A percentile compares a stretch with the other conserved stretches of the same genome.
These are phyloP conservation scores for Apodemia duryi DNA, from an alignment of 2,888 invertebrate genomes.

Conservation along the genomic window DNA sequence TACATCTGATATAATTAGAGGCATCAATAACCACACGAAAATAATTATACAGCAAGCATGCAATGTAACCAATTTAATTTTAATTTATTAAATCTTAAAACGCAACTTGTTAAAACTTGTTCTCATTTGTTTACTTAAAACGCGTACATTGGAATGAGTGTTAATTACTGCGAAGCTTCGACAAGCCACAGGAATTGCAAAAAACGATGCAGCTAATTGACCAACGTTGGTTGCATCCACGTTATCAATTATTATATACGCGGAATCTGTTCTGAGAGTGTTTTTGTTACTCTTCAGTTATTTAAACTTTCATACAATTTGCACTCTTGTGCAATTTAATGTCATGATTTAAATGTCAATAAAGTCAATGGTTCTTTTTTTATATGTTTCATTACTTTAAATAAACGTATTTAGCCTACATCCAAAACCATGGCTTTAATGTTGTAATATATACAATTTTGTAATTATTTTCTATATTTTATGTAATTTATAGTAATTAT, in stretches of 20 bases:
- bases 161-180: conserved; percentile 51
- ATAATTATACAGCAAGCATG: neutral
- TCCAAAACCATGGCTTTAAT: neutral
- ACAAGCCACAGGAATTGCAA: conserved; percentile 44
- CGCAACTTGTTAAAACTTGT: conserved; percentile 8
- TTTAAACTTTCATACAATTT: conserved; percentile 10
- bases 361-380: neutral
- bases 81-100: conserved; percentile 7
- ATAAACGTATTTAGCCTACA: neutral
- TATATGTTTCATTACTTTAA: neutral
- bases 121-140: conserved; percentile 29
- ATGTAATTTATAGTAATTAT: too few relatives aligned
- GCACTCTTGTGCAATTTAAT: conserved; percentile 12
- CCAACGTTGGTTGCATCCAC: conserved; percentile 35
- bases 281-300: conserved; percentile 14
- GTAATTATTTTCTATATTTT: too few relatives aligned
- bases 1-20: neutral
- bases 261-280: conserved; percentile 17
- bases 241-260: conserved; percentile 50
- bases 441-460: too few relatives aligned
- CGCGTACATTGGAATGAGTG: conserved; percentile 46
- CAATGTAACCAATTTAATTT: neutral
- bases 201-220: conserved; percentile 60
- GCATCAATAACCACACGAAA: neutral
- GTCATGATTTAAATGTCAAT: conserved; percentile 15